Evolutionary conservation across 2,113 vertebrate species (phyloP).

Genomic region (Aepyceros melampus): DNA sequence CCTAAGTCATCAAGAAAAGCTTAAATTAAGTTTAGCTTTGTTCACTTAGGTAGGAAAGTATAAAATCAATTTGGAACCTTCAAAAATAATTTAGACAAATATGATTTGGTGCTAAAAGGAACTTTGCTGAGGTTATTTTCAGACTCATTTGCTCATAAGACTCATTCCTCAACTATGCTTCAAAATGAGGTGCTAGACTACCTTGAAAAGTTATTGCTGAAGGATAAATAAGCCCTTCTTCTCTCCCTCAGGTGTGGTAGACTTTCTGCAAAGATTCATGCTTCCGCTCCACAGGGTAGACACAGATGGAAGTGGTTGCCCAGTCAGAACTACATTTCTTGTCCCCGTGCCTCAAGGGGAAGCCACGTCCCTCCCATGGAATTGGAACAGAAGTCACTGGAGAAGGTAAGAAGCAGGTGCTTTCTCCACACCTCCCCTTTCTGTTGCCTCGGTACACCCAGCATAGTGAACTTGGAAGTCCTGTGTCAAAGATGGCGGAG

Average conservation of each 20-base stretch:
- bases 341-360: background rate
- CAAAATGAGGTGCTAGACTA: constrained; percentile 22
- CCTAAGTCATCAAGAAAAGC: constrained; percentile 35
- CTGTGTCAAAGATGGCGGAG: background rate
- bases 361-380: background rate
- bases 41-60: constrained; percentile 40
- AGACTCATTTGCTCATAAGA: constrained; percentile 53
- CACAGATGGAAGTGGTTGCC: background rate
- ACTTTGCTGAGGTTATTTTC: constrained; percentile 45
- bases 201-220: constrained; percentile 31
- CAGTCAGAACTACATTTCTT: background rate
- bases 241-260: background rate
- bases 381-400: background rate
- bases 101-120: constrained; percentile 21
- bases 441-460: background rate
- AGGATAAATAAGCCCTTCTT: background rate
- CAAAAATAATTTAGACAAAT: constrained; percentile 49
- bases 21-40: constrained; percentile 47
- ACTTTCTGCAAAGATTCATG: background rate
- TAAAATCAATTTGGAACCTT: constrained; percentile 59
- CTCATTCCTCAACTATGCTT: constrained; percentile 16
- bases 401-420: background rate
- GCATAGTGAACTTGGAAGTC: background rate
- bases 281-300: background rate
- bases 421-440: background rate